Percentiles rank a stretch among this genome's conserved stretches.
Evolutionary conservation across 2,797 vertebrate genomes (phyloP).

Genomic region (Oreonectes daqikongensis): DNA sequence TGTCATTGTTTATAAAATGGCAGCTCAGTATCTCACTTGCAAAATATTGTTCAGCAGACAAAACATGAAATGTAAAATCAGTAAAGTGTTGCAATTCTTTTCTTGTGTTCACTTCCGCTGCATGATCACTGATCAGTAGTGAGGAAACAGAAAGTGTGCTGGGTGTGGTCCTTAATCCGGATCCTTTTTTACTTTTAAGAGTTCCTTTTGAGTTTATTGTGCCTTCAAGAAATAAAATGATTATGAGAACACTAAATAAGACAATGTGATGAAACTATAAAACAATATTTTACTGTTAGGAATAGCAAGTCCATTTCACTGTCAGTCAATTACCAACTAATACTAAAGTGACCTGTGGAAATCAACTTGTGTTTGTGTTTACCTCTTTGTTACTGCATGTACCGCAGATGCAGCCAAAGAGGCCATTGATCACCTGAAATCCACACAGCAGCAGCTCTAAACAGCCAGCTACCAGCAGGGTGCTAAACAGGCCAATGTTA

Average conservation of each 20-base stretch:
- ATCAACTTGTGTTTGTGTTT: neutral
- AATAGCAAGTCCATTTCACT: neutral
- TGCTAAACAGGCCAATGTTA: slow-evolving; percentile 72
- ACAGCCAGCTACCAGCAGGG: slow-evolving; percentile 56
- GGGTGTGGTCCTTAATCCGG: neutral
- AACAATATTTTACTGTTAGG: neutral
- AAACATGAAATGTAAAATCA: neutral
- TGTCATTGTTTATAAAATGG: neutral
- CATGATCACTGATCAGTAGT: neutral
- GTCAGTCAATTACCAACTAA: neutral
- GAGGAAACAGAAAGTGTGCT: too few species aligned
- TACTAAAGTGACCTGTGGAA: neutral
- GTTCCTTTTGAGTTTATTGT: neutral
- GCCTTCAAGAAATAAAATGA: neutral
- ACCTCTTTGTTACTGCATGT: slow-evolving; percentile 68
- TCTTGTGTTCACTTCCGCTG: neutral
- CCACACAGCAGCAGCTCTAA: slow-evolving; percentile 67
- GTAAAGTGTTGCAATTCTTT: neutral
- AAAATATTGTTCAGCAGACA: neutral
- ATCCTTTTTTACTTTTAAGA: neutral
- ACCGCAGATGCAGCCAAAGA: slow-evolving; percentile 77
- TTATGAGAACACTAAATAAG: neutral
- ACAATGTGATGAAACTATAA: neutral
- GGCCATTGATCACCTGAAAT: slow-evolving; percentile 73
- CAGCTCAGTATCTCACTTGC: neutral